Conservation (phyloP, 2,797 vertebrate genomes). For the Crocodylus rhombifer region DNA sequence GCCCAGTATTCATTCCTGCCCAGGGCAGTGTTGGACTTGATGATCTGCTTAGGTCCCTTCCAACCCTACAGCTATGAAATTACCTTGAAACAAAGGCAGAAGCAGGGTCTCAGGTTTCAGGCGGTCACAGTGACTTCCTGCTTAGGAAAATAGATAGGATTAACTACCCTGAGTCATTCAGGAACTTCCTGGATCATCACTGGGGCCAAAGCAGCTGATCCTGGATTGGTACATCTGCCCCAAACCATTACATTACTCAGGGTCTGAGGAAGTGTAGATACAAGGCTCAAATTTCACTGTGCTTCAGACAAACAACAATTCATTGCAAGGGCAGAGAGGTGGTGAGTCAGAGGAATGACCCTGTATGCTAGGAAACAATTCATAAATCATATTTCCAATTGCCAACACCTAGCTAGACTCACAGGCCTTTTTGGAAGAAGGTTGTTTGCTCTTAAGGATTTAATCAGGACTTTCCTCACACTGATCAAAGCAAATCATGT, state of each 20-base stretch:
- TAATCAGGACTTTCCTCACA: not conserved
- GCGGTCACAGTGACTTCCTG: no score
- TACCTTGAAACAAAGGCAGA: no score
- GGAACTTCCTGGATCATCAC: not conserved
- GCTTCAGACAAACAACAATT: not conserved
- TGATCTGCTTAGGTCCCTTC: no score
- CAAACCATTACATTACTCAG: not conserved
- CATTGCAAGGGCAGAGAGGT: not conserved
- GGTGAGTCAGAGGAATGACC: not conserved
- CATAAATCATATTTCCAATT: not conserved
- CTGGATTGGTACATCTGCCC: not conserved
- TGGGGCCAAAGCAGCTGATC: not conserved
- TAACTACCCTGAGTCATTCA: not conserved
- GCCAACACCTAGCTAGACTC: not conserved
- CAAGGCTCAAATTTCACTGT: no score
- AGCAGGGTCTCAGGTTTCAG: no score
- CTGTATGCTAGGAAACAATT: not conserved
- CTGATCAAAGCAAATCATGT: no score
- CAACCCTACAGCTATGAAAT: no score
- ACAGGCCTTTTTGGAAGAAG: not conserved
- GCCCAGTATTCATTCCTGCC: no score
- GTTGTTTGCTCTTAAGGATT: not conserved
- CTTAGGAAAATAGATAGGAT: no score
- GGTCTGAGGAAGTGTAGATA: not conserved
- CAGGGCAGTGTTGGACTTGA: no score